Base-by-base conservation (phyloP, 2,888 invertebrate species). In the Sturmia bella region DNA sequence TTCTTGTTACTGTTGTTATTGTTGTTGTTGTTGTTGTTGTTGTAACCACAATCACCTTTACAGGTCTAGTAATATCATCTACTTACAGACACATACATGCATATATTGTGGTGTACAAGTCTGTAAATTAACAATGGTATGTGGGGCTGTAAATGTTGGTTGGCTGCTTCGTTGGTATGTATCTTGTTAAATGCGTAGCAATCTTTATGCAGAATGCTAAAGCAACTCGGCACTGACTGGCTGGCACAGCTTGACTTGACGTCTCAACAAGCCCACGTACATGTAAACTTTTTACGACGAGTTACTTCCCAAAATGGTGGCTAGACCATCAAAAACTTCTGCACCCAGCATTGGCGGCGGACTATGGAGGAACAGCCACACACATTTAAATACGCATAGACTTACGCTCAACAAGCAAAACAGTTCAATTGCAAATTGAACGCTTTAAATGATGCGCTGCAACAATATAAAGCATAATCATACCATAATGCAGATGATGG, bases 201-300 rank as follows among this genome's bases (percentile, higher is more conserved):
- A 80, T 70, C 59, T 69, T 75, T 68, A 52, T 56, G 17, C 59
- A 45, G 57, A 78, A 77, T 68, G 52, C 32, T 52, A 59, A 75
- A 66, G 72, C 56, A 81, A 79, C 80, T 74, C 66, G 73, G 76
- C 76, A 66, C 61, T 68, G 63, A 59, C 69, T 75, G 69, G 83
- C 89, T 75, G 69, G 83, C 89, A 89, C 89, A 89, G 89, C 89
- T 89, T 89, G 89, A 89, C 88, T 88, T 89, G 89, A 89, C 88
- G 88, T 89, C 88, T 87, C 87, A 88, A 88, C 88, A 89, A 89
- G 88, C 88, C 88, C 88, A 88, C 87, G 61, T 77, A 73, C 41
- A 37, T 69, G 9, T 45, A 68, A 43, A 87, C 85, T 85, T 54
- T 64, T 43, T 72, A 66, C 45, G 17, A 41, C 45, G 17, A 73